These are phyloP conservation scores for Tenthredo distinguenda DNA, from an alignment of 2,888 invertebrate species.

Conservation along the genomic window DNA sequence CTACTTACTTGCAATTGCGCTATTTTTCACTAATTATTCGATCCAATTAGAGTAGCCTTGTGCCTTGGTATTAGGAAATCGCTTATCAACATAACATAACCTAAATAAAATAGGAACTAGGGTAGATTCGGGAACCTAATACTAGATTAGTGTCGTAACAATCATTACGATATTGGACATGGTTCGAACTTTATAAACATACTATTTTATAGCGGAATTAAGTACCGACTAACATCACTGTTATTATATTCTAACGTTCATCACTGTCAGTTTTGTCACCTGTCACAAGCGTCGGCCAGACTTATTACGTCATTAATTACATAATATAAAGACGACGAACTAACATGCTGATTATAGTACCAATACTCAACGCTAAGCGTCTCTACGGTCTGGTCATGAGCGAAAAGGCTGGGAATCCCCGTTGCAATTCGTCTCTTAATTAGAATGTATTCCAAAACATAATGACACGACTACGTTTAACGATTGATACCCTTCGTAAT, in stretches of 20 bases:
- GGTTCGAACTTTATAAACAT: neutral
- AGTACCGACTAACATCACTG: conserved; percentile 32
- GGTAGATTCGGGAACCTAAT: neutral
- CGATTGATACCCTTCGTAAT: no score
- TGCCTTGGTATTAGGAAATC: conserved; percentile 2
- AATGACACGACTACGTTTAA: no score
- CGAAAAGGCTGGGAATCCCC: neutral
- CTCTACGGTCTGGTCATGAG: neutral
- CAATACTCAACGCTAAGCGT: neutral
- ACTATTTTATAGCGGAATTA: neutral
- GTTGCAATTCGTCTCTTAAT: no score
- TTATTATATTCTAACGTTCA: conserved; percentile 12
- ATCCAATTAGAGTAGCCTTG: conserved; percentile 5
- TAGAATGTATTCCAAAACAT: no score
- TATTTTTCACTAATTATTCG: neutral
- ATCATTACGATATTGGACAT: conserved; percentile 3
- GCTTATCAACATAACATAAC: conserved; percentile 32
- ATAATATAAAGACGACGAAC: neutral
- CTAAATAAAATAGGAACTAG: conserved; percentile 26
- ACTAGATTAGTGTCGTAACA: neutral
- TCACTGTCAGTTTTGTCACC: conserved; percentile 35
- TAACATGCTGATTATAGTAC: neutral
- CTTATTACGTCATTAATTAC: neutral
- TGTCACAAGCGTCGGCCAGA: conserved; percentile 37
- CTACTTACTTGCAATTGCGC: neutral